Conservation (phyloP, 2,113 vertebrate species). For the Sciurus niger region DNA sequence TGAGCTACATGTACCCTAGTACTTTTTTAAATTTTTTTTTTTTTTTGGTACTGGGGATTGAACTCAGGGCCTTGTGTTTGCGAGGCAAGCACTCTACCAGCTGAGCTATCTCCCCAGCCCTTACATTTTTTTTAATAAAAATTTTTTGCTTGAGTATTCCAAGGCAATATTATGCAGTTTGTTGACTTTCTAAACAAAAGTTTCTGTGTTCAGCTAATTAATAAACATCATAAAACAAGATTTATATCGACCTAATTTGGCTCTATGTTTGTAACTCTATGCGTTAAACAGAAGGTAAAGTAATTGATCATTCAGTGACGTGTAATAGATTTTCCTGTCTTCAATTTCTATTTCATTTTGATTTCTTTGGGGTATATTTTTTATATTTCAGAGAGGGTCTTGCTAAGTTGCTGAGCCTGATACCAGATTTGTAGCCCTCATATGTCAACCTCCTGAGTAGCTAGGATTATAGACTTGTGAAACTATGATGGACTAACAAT, state of each 20-base stretch:
- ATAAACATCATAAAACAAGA: not conserved
- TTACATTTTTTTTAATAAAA: not conserved
- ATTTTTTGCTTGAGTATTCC: not conserved
- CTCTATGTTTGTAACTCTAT: not conserved
- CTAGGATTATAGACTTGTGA: too few relatives aligned
- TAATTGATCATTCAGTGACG: not conserved
- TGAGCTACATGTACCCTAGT: too few relatives aligned
- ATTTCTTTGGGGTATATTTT: not conserved
- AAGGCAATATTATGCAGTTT: not conserved
- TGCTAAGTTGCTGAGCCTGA: too few relatives aligned
- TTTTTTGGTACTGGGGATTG: too few relatives aligned
- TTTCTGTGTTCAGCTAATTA: not conserved
- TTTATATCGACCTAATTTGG: not conserved
- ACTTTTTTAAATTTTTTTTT: too few relatives aligned
- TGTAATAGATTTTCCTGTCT: not conserved
- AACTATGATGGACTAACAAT: too few relatives aligned
- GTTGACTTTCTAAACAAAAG: not conserved
- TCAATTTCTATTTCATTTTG: not conserved
- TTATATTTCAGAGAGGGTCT: too few relatives aligned
- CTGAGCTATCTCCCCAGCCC: too few relatives aligned
- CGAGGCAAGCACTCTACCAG: too few relatives aligned
- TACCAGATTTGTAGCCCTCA: too few relatives aligned
- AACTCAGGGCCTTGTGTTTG: too few relatives aligned
- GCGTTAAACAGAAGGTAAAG: not conserved
- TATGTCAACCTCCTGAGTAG: too few relatives aligned